phyloP scores from a whole-genome alignment of 2,797 vertebrate genomes.

The Sebastes kiyomatsui region DNA sequence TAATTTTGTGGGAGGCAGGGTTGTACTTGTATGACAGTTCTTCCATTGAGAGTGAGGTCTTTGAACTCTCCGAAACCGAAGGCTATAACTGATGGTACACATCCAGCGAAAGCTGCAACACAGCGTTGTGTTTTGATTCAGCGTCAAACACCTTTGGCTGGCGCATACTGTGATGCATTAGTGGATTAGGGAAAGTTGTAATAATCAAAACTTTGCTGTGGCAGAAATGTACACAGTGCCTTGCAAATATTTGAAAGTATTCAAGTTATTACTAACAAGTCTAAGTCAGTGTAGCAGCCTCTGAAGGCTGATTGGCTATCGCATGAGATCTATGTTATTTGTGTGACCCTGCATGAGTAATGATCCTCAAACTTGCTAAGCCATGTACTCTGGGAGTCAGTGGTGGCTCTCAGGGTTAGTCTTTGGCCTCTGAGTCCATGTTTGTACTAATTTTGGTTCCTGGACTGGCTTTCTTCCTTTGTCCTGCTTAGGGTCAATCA shows the following conservation, averaged over 20 bases:
- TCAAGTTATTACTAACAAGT: background rate
- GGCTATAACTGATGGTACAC: background rate
- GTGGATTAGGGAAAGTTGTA: slow-evolving; percentile 6
- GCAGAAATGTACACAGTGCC: slow-evolving; percentile 4
- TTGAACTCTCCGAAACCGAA: slow-evolving; percentile 3
- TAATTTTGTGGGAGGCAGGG: no score
- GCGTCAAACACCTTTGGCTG: background rate
- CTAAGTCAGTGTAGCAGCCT: background rate
- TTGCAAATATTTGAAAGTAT: slow-evolving; percentile 1
- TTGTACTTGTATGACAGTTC: slow-evolving; percentile 1
- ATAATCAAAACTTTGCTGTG: slow-evolving; percentile 11
- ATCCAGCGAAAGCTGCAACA: background rate
- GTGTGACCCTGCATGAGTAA: background rate
- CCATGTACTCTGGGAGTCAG: background rate
- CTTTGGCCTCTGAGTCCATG: background rate
- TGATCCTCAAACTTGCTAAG: background rate
- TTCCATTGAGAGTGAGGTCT: background rate
- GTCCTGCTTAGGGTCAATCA: background rate
- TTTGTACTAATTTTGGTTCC: background rate
- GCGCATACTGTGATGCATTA: slow-evolving; percentile 14
- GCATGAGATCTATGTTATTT: background rate
- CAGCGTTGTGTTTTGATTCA: slow-evolving; percentile 18
- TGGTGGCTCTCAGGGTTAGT: background rate
- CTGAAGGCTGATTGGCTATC: background rate
- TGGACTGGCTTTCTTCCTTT: background rate